phyloP scores from a whole-genome alignment of 2,113 vertebrate genomes.

The Herpailurus yagouaroundi region DNA sequence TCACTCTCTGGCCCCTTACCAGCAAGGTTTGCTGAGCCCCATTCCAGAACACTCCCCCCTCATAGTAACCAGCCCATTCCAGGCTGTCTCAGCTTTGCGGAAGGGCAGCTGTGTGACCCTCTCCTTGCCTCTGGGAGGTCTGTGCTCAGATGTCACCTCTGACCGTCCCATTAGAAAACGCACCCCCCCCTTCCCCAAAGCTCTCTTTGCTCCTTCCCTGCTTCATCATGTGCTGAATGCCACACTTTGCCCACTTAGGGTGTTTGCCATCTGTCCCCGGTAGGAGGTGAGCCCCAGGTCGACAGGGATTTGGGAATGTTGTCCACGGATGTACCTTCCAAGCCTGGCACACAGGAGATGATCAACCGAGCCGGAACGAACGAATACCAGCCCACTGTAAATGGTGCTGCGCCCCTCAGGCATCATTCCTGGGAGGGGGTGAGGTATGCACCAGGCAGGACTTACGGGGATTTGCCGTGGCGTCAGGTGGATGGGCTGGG shows the following conservation, averaged over 20 bases:
- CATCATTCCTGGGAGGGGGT: not conserved
- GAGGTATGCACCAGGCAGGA: not conserved
- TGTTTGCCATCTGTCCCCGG: not conserved
- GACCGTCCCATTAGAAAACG: not conserved
- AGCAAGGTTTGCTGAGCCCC: not conserved
- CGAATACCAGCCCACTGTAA: not conserved
- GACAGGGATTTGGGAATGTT: not conserved
- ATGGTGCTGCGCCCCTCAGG: rapidly evolving
- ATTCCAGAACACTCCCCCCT: not conserved
- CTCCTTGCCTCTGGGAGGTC: not conserved
- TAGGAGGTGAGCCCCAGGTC: not conserved
- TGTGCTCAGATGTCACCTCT: not conserved
- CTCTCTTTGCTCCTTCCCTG: not conserved
- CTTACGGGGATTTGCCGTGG: too few relatives aligned
- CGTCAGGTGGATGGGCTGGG: not conserved
- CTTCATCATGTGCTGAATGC: rapidly evolving
- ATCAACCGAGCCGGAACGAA: not conserved
- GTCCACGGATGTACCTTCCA: not conserved
- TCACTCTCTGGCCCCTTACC: not conserved
- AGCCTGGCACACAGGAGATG: not conserved
- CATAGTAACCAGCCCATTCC: rapidly evolving
- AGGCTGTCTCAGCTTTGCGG: not conserved
- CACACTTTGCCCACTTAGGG: rapidly evolving
- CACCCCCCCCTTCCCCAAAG: not conserved
- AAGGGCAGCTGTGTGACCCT: not conserved